Conservation (phyloP, 1,140 invertebrate species). For the Anoplophora glabripennis region DNA sequence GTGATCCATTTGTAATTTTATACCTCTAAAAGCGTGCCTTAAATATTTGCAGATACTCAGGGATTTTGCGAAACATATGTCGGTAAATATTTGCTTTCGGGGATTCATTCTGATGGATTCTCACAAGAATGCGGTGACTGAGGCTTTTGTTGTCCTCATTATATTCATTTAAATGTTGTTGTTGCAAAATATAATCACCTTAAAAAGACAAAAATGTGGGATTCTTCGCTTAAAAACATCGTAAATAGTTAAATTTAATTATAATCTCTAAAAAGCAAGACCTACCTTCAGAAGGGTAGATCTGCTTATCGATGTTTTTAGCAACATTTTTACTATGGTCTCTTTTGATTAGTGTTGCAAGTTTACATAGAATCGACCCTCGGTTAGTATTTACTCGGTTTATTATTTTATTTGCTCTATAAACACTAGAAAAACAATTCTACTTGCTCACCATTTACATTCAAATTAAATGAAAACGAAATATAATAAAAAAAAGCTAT, state of each 20-base stretch:
- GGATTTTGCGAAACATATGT: constrained; percentile 39
- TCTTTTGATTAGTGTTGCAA: too few relatives aligned
- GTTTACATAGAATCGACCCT: too few relatives aligned
- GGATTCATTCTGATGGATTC: constrained; percentile 10
- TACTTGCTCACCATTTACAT: too few relatives aligned
- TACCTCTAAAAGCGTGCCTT: constrained; percentile 21
- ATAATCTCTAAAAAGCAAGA: background rate
- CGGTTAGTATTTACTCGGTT: too few relatives aligned
- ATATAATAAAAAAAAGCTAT: too few relatives aligned
- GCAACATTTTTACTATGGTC: too few relatives aligned
- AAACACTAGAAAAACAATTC: too few relatives aligned
- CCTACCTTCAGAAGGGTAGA: too few relatives aligned
- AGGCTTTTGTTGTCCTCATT: background rate
- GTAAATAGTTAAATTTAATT: background rate
- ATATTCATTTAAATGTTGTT: background rate
- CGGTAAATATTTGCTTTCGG: constrained; percentile 26
- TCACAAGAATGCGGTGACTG: background rate
- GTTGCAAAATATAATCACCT: background rate
- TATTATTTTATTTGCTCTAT: too few relatives aligned
- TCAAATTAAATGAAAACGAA: too few relatives aligned
- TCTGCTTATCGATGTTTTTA: too few relatives aligned
- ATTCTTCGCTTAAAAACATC: background rate
- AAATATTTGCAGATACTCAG: constrained; percentile 39
- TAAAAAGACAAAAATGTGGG: background rate
- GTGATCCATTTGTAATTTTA: constrained; percentile 32